Evolutionary conservation across 2,113 vertebrate species (phyloP), one percentile per base, ranked within the genome.

Genomic region (Aplodontia rufa): DNA sequence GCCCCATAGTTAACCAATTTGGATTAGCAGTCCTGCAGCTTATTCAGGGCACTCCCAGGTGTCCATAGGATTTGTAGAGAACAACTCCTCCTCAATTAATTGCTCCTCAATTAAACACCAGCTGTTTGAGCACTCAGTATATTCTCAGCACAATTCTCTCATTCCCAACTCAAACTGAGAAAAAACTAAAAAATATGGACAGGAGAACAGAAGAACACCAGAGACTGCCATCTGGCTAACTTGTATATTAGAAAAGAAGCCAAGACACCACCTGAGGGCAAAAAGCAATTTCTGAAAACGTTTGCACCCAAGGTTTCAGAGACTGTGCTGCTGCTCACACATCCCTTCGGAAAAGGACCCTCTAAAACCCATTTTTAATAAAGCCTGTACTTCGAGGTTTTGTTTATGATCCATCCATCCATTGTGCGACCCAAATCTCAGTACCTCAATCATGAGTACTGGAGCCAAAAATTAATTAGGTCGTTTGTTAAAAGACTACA

Each of bases 121-220:
- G 40, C n/a, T 51, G 60, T 69, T 6, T 88, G 32, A 79, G 22
- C 10, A 8, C 35, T 37, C 55, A 42, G 22, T 82, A 16, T 45
- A 47, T 40, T 71, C 40, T 24, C n/a, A 53, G 47, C 75, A 92
- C 84, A 66, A 69, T 51, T 30, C n/a, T 83, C 74, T 51, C 42
- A 42, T 76, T 90, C 35, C 85, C n/a, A 89, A 53, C 19, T 87
- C 51, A 94, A 92, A 90, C 60, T 40, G 7, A 76, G 35, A 88
- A 35, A 78, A 71, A 78, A 49, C 28, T 55, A 17, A 68, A 69
- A 86, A 40, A n/a, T 3, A 35, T 8, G 28, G 17, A 40, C 11
- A 4, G 14, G 4, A 37, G 12, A 62, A 82, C 0, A 83, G 20
- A 45, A 51, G 1, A 72, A 84, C 30, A 45, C 49, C 55, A 76